These are phyloP conservation scores for Muntiacus reevesi DNA, from an alignment of 2,113 vertebrate species.

Conservation along the genomic window DNA sequence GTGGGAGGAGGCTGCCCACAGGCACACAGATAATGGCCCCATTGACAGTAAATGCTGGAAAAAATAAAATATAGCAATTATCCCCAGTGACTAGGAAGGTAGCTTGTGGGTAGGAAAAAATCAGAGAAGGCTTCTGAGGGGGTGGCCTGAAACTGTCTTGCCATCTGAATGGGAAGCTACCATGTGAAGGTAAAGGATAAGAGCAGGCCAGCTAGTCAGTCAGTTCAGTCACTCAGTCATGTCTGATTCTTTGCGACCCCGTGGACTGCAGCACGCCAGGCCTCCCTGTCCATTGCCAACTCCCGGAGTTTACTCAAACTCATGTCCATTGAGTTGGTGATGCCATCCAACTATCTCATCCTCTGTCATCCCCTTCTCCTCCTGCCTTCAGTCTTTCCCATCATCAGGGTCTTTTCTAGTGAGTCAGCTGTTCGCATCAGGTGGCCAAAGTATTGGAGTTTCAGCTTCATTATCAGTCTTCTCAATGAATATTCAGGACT, in stretches of 20 bases:
- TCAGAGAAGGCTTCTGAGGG: background rate
- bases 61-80: background rate
- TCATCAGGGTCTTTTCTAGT: background rate
- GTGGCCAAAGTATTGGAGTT: background rate
- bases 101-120: background rate
- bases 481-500: background rate
- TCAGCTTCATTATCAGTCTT: background rate
- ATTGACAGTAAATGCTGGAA: background rate
- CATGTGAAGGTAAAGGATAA: background rate
- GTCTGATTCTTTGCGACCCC: background rate
- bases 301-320: background rate
- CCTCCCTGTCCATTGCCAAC: background rate
- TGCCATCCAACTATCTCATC: background rate
- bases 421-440: rapidly evolving
- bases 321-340: rapidly evolving
- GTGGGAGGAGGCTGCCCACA: background rate
- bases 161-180: background rate
- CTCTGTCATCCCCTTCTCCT: background rate
- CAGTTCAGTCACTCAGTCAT: rapidly evolving
- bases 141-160: background rate
- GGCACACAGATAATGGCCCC: background rate
- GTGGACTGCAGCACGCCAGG: background rate
- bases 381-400: background rate
- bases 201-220: background rate
- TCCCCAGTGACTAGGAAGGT: background rate